These are phyloP conservation scores for Nyctibius bracteatus DNA, from an alignment of 2,113 vertebrate genomes.

Conservation along the genomic window DNA sequence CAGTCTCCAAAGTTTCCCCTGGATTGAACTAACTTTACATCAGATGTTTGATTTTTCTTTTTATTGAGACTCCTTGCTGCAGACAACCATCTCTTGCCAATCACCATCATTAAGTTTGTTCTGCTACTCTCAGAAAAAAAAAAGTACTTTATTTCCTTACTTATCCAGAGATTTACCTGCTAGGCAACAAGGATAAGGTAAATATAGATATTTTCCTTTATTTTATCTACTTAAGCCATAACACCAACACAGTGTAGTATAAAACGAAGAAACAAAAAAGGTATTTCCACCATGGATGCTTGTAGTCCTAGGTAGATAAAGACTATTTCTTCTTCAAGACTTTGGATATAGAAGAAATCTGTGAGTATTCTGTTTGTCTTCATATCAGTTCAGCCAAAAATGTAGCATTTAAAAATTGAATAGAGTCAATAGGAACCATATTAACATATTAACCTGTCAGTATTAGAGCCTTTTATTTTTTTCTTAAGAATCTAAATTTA, in stretches of 20 bases:
- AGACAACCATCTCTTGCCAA: not conserved
- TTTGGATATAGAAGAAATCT: not conserved
- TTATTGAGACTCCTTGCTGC: not conserved
- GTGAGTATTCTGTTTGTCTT: not conserved
- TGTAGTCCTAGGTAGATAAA: not conserved
- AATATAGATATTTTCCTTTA: not conserved
- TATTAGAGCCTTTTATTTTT: not conserved
- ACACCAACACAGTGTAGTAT: not conserved
- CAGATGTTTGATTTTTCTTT: not conserved
- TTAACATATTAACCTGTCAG: not conserved
- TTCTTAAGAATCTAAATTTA: not conserved
- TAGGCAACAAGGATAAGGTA: not conserved
- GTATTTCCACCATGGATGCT: not conserved
- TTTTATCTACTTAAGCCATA: not conserved
- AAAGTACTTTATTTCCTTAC: not conserved
- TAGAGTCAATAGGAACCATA: not conserved
- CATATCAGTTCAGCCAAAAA: not conserved
- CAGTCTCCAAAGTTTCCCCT: not conserved
- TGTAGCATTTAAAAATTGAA: not conserved
- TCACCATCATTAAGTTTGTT: not conserved
- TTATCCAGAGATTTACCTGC: not conserved
- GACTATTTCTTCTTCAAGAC: not conserved
- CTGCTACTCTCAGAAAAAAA: not conserved
- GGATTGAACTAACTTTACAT: not conserved
- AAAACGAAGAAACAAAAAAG: not conserved